These are phyloP conservation scores for Coregonus sp. DNA, from an alignment of 2,797 vertebrate species.

Conservation along the genomic window DNA sequence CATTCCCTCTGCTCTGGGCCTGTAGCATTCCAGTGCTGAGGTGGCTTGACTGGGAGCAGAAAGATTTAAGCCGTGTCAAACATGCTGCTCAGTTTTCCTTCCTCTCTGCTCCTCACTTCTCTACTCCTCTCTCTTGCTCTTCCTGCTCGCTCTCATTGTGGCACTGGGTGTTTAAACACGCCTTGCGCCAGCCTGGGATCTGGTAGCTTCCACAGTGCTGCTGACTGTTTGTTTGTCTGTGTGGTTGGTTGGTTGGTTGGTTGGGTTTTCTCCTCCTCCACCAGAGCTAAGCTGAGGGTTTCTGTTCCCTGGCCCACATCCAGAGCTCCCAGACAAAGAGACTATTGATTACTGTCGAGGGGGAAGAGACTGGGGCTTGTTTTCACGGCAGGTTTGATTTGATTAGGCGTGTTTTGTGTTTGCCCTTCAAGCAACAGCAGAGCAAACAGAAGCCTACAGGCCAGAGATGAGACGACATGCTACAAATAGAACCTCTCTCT, in stretches of 20 bases:
- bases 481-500: conserved; percentile 24
- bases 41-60: conserved; percentile 64
- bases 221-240: conserved; percentile 56
- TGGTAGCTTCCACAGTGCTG: conserved; percentile 62
- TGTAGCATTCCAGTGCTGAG: conserved; percentile 63
- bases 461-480: conserved; percentile 18
- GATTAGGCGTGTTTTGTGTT: conserved; percentile 63
- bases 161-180: conserved; percentile 60
- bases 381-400: conserved; percentile 67
- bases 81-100: conserved; percentile 68
- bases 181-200: conserved; percentile 56
- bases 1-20: conserved; percentile 49
- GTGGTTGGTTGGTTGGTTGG: conserved; percentile 55
- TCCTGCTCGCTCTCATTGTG: conserved; percentile 32
- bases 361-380: conserved; percentile 53
- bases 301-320: conserved; percentile 67
- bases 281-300: conserved; percentile 47
- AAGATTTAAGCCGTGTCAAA: conserved; percentile 77
- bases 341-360: conserved; percentile 63
- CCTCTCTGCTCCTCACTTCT: conserved; percentile 11
- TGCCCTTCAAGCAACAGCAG: conserved; percentile 40
- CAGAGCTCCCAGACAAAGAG: conserved; percentile 66
- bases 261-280: conserved; percentile 33
- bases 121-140: background rate
- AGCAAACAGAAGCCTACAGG: conserved; percentile 32